Base-by-base conservation (phyloP, 35 echinoderm and acorn worm species). In the Hemicentrotus pulcherrimus region DNA sequence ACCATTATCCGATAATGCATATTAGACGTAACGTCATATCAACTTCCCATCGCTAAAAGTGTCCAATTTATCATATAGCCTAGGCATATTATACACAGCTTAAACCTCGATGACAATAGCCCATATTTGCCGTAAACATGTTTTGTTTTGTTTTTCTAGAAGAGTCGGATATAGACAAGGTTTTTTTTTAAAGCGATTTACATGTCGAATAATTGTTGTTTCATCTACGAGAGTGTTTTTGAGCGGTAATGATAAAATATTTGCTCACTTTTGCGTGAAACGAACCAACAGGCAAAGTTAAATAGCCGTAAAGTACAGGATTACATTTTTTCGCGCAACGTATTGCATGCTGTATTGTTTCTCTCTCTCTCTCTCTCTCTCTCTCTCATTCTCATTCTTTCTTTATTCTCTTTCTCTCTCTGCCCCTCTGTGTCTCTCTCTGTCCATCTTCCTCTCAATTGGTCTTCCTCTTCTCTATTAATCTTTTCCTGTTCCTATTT, bases 21-120 rank as follows among this genome's bases (percentile, higher is more conserved):
- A 78, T 78, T 78, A 78, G 19, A 78, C 65, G 65, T 28, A 28
- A 28, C 65, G 65, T 15, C 65, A 78, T 78, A 78, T 78, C 65
- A 78, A 78, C 65, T 78, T 78, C 5, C 65, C 65, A 0, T 22
- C 65, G 18, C 65, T 28, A 78, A 28, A 78, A 78, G 65, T 78
- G 65, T 78, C 65, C 65, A 78, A 78, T 78, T 78, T 78, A 78
- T 78, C 65, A 78, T 78, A 78, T 78, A 78, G 65, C 22, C 65
- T 78, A n/a, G 50, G 19, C 65, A 30, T 78, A 78, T 78, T 78
- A 78, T 78, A 78, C 65, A n/a, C 19, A 28, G 19, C 24, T 78
- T 78, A 78, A 28, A 78, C 5, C 19, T 22, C 65, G 24, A 18
- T 18, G 19, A n/a, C 65, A 78, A n/a, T 78, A n/a, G 65, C 28